Evolutionary conservation across 2,113 vertebrate species (phyloP).

Genomic region (Paradoxurus hermaphroditus): DNA sequence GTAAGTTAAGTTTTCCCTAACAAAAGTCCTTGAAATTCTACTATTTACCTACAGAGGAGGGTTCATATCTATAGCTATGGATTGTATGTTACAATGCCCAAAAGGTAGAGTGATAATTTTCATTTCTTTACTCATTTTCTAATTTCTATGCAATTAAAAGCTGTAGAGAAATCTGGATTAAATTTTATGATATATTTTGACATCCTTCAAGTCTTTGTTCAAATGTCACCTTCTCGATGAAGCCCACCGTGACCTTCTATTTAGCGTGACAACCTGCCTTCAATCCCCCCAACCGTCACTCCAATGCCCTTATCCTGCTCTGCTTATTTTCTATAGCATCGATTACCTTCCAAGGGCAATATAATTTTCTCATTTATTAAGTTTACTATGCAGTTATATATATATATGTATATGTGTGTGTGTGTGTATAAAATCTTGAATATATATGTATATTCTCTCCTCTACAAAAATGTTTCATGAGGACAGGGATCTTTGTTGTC

Average conservation of each 20-base stretch:
- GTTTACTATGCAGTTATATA: neutral
- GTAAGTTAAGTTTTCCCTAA: neutral
- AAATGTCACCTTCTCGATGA: neutral
- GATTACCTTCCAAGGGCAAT: neutral
- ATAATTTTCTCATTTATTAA: neutral
- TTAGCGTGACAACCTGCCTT: neutral
- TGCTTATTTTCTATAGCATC: neutral
- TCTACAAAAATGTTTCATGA: neutral
- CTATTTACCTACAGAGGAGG: neutral
- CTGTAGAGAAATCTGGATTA: neutral
- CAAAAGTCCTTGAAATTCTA: neutral
- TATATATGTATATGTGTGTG: neutral
- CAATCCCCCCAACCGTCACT: neutral
- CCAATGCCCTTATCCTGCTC: neutral
- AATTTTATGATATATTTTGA: neutral
- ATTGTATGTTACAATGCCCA: neutral
- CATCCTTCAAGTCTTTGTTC: neutral
- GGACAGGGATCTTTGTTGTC: neutral
- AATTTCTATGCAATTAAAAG: neutral
- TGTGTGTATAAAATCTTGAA: too few relatives aligned
- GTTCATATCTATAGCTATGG: neutral
- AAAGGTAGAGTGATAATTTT: neutral
- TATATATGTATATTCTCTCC: too few relatives aligned
- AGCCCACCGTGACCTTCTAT: neutral
- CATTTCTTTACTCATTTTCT: neutral